Conservation (phyloP, 1,140 invertebrate species). For the Homalodisca vitripennis region DNA sequence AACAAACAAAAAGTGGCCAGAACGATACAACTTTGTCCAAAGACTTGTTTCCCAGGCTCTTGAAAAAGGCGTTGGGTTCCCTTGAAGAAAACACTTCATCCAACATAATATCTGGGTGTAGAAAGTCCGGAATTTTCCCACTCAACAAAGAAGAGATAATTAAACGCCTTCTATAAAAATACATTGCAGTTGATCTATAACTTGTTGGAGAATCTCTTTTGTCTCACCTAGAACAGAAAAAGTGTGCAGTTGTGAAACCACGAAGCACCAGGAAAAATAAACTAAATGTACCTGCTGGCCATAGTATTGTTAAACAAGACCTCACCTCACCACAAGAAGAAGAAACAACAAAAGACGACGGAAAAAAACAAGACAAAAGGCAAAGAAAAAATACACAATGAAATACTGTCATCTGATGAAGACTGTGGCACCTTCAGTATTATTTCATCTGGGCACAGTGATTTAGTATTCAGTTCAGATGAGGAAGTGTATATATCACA, state of each 20-base stretch:
- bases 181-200: neutral
- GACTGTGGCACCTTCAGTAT: neutral
- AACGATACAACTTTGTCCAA: conserved; percentile 30
- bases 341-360: neutral
- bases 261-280: neutral
- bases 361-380: neutral
- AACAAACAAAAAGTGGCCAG: conserved; percentile 29
- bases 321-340: neutral
- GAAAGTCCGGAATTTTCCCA: conserved; percentile 35
- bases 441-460: conserved; percentile 1
- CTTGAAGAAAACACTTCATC: conserved; percentile 17
- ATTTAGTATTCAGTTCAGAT: conserved; percentile 10
- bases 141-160: neutral
- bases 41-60: conserved; percentile 13
- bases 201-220: conserved; percentile 24
- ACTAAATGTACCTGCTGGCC: conserved; percentile 19
- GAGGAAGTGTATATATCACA: too few species aligned
- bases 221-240: neutral
- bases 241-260: conserved; percentile 1
- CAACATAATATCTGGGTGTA: conserved; percentile 36
- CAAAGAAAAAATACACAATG: neutral
- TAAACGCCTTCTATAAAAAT: conserved; percentile 1
- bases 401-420: neutral
- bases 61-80: conserved; percentile 23
- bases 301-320: conserved; percentile 10